Conservation (phyloP, 35 echinoderm and acorn worm genomes). For the Apostichopus japonicus region DNA sequence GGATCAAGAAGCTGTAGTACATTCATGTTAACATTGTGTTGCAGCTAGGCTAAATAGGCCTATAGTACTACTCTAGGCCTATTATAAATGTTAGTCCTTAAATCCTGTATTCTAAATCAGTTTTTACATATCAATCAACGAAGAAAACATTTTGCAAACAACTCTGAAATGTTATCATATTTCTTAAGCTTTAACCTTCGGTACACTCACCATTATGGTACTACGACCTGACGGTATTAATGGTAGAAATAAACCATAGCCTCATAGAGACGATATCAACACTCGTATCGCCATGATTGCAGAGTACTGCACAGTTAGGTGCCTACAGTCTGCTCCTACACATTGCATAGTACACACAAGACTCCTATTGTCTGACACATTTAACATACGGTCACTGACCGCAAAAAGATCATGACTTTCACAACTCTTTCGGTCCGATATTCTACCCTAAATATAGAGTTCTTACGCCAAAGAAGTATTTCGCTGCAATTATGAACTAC, state of each 20-base stretch:
- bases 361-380: constrained; percentile 66
- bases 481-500: neutral
- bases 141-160: neutral
- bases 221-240: neutral
- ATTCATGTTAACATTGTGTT: too few species aligned
- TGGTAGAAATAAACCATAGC: neutral
- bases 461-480: constrained; percentile 18
- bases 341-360: constrained; percentile 27
- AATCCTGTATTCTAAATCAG: neutral
- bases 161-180: neutral
- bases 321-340: constrained; percentile 1
- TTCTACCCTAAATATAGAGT: constrained; percentile 3
- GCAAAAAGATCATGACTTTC: constrained; percentile 64
- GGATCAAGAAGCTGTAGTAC: too few species aligned
- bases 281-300: neutral
- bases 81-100: neutral
- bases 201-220: constrained; percentile 8
- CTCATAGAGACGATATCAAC: neutral
- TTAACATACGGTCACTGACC: constrained; percentile 67
- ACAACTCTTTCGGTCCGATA: constrained; percentile 29
- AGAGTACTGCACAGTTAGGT: constrained; percentile 35
- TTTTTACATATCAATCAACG: neutral
- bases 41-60: too few species aligned
- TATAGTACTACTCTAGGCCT: neutral
- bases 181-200: neutral